phyloP scores from a whole-genome alignment of 2,888 invertebrate genomes.

The Ormyrus rosae region DNA sequence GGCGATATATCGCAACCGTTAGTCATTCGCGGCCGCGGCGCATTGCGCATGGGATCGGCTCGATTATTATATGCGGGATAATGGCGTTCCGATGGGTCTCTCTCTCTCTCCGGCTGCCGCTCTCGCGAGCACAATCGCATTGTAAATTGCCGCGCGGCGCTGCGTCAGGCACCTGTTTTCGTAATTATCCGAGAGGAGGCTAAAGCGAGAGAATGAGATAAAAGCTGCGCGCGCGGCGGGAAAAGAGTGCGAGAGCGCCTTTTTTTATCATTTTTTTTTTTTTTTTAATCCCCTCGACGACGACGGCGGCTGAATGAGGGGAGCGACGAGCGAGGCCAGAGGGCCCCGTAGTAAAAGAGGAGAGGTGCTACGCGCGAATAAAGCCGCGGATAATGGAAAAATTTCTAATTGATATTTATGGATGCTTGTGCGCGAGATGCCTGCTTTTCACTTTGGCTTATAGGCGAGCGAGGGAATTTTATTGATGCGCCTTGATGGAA shows the following conservation, averaged over 20 bases:
- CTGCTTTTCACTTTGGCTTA: neutral
- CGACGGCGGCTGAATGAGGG: too few relatives aligned
- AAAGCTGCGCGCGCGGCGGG: neutral
- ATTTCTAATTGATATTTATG: conserved; percentile 49
- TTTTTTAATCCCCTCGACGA: too few relatives aligned
- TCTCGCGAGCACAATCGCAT: conserved; percentile 60
- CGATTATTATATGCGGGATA: conserved; percentile 51
- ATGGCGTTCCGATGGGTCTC: conserved; percentile 36
- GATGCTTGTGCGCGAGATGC: conserved; percentile 53
- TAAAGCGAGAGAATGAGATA: neutral
- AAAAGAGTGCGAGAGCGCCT: conserved; percentile 5
- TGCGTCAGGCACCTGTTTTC: conserved; percentile 68
- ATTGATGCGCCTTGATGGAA: neutral
- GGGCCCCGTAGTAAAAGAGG: neutral
- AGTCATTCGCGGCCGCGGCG: conserved; percentile 41
- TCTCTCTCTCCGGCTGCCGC: neutral
- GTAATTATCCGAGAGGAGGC: conserved; percentile 63
- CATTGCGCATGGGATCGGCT: conserved; percentile 43
- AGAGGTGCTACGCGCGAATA: conserved; percentile 36
- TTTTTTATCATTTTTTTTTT: neutral
- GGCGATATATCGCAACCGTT: conserved; percentile 49
- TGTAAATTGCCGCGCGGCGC: conserved; percentile 56
- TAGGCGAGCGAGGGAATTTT: neutral
- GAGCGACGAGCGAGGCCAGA: too few relatives aligned
- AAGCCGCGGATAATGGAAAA: conserved; percentile 27